These are phyloP conservation scores for Brachyalestes nurse DNA, from an alignment of 2,797 vertebrate genomes.

Conservation along the genomic window DNA sequence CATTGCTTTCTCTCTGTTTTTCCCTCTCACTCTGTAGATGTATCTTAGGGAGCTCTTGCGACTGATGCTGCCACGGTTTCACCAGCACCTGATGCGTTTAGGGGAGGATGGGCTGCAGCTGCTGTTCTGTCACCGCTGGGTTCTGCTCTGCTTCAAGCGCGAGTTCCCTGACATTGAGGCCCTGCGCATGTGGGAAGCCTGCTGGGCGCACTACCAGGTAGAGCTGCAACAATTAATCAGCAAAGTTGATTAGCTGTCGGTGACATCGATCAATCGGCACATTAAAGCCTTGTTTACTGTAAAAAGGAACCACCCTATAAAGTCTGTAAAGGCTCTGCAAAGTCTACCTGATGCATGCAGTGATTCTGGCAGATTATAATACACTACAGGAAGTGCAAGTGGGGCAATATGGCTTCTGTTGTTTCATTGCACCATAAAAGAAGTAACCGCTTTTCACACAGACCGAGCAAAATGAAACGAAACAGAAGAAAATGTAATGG, in stretches of 20 bases:
- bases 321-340: neutral
- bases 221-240: neutral
- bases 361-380: neutral
- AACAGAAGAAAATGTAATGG: neutral
- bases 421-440: neutral
- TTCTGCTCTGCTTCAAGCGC: conserved; percentile 96
- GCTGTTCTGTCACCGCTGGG: conserved; percentile 98
- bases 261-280: neutral
- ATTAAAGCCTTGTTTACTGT: neutral
- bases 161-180: conserved; percentile 96
- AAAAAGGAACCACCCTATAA: too few species aligned
- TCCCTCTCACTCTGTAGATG: conserved; percentile 76
- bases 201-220: conserved; percentile 99
- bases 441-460: neutral
- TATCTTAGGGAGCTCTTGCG: conserved; percentile 94
- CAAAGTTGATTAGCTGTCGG: neutral
- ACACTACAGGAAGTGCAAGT: neutral
- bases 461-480: neutral
- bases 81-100: conserved; percentile 89
- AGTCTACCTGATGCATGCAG: neutral
- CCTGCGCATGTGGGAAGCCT: conserved; percentile 97
- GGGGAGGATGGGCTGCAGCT: conserved; percentile 97
- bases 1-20: conserved; percentile 9
- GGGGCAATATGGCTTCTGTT: neutral
- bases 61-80: conserved; percentile 87